A percentile compares a stretch with the other conserved stretches of the same genome.
These are phyloP conservation scores for Dryobotodes eremita DNA, from an alignment of 2,888 invertebrate genomes.

Conservation along the genomic window DNA sequence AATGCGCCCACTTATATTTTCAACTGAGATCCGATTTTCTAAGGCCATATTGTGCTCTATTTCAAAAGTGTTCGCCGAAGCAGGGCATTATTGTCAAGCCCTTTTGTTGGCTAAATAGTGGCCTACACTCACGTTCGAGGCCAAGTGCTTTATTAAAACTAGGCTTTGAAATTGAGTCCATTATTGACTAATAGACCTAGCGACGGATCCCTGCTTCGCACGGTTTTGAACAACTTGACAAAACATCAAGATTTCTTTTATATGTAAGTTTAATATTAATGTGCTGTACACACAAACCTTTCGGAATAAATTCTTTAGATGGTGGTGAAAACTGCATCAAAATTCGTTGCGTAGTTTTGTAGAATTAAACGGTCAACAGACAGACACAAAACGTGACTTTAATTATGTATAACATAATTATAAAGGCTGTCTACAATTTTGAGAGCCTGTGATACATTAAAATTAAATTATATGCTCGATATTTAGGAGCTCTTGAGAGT, in stretches of 20 bases:
- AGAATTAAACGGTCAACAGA: neutral
- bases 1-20: conserved; percentile 20
- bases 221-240: too few relatives aligned
- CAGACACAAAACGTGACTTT: neutral
- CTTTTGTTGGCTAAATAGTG: conserved; percentile 44
- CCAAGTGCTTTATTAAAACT: conserved; percentile 27
- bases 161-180: neutral
- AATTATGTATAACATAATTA: neutral
- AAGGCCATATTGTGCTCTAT: conserved; percentile 26
- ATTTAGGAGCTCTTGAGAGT: neutral
- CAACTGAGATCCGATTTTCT: conserved; percentile 7
- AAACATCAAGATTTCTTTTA: too few relatives aligned
- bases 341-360: neutral
- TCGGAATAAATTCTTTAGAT: neutral
- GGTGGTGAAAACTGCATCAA: neutral
- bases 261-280: neutral
- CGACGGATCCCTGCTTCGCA: too few relatives aligned
- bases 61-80: conserved; percentile 16
- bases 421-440: neutral
- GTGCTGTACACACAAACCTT: neutral
- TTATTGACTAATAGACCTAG: neutral
- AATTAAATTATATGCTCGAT: conserved; percentile 13
- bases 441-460: neutral
- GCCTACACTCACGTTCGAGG: conserved; percentile 38
- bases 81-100: conserved; percentile 38